These are phyloP conservation scores for Acanthisitta chloris DNA, from an alignment of 2,113 vertebrate species.

Conservation along the genomic window DNA sequence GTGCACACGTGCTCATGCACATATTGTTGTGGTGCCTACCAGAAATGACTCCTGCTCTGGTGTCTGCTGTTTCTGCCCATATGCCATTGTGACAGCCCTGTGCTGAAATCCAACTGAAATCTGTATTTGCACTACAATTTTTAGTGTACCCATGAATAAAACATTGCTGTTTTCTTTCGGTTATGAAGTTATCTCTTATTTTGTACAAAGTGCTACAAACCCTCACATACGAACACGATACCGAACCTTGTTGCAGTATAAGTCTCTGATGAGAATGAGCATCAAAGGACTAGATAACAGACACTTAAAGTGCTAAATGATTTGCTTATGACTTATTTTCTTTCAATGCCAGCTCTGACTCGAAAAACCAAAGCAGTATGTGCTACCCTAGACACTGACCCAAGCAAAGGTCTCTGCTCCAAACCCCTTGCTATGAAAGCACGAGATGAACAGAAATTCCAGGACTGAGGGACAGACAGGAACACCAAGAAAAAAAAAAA, in stretches of 20 bases:
- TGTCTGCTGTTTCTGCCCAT: neutral
- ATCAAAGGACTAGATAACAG: neutral
- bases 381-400: neutral
- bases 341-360: neutral
- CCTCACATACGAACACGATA: neutral
- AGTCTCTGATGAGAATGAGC: neutral
- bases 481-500: neutral
- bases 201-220: neutral
- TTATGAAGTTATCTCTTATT: neutral
- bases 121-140: neutral
- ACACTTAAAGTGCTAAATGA: neutral
- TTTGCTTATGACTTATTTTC: neutral
- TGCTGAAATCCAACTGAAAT: conserved; percentile 4
- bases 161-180: neutral
- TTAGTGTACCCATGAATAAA: neutral
- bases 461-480: neutral
- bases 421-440: neutral
- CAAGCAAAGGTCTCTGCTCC: neutral
- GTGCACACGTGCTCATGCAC: neutral
- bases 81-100: neutral
- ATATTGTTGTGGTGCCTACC: neutral
- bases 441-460: neutral
- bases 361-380: neutral
- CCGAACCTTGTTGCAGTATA: neutral
- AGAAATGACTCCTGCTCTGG: neutral